Evolutionary conservation across 2,797 vertebrate genomes (phyloP), one percentile per base, ranked within the genome.

Genomic region (Siniperca scherzeri): DNA sequence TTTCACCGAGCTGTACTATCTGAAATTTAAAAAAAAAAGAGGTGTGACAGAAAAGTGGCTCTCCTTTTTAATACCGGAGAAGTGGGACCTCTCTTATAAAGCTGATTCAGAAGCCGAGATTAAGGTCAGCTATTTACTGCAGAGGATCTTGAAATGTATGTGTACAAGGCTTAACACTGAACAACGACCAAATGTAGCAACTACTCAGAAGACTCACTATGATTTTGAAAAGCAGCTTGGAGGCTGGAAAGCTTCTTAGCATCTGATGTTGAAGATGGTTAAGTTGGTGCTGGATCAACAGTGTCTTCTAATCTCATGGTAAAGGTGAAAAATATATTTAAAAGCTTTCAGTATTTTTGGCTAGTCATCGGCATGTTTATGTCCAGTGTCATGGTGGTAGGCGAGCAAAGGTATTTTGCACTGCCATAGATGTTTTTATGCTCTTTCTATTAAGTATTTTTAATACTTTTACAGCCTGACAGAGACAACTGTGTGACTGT

Each of bases 81-180:
- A n/a, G 30, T 30, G 2, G 30, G 21, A 64, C 56, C 46, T 71
- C 74, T 66, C 77, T 82, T 77, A 70, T 79, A 83, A 90, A 93
- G 90, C 92, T 91, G 83, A 83, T 87, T 93, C 90, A 91, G 86
- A 91, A 85, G 77, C 79, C 59, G 80, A 92, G 93, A 95, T 94
- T 94, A 94, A 93, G 95, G 95, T 95, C 95, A 95, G 91, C 91
- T 94, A 91, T 94, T 94, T 94, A 93, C 91, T 92, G 93, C 88
- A 68, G 85, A 85, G 92, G 90, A 92, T 94, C 88, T 86, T 77
- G 74, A 82, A 75, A 81, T 88, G 80, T 74, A 27, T 59, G 46
- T 87, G 87, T 71, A 60, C 70, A 40, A 65, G 89, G 82, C 82
- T 89, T 91, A 90, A 83, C 64, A 52, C 79, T 36, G 72, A 89